phyloP scores from a whole-genome alignment of 1,140 invertebrate genomes.

The Bombus fervidus region DNA sequence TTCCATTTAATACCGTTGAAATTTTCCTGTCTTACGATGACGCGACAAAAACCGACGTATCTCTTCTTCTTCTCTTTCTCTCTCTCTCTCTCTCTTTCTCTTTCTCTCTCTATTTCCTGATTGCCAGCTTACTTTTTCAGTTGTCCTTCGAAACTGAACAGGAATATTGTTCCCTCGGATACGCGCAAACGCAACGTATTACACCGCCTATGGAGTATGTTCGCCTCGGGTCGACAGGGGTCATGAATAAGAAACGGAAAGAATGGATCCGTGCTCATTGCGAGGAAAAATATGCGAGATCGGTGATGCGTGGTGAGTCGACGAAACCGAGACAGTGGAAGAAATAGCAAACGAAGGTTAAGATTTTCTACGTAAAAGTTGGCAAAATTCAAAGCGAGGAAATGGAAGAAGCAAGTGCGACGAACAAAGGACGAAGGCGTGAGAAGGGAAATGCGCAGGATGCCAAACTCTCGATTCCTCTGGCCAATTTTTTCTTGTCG shows the following conservation, averaged over 20 bases:
- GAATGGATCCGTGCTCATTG: slow-evolving; percentile 43
- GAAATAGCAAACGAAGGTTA: neutral
- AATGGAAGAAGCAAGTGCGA: neutral
- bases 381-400: neutral
- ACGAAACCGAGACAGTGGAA: neutral
- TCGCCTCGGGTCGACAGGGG: slow-evolving; percentile 6
- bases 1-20: slow-evolving; percentile 49
- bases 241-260: slow-evolving; percentile 29
- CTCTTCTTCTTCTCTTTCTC: neutral
- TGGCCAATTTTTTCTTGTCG: neutral
- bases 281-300: slow-evolving; percentile 24
- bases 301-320: neutral
- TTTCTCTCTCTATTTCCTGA: neutral
- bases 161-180: slow-evolving; percentile 20
- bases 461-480: slow-evolving; percentile 25
- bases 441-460: neutral
- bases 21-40: slow-evolving; percentile 13
- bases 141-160: slow-evolving; percentile 1
- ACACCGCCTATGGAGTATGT: neutral
- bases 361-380: too few relatives aligned
- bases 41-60: neutral
- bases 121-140: too few relatives aligned
- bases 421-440: neutral
- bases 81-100: too few relatives aligned
- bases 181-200: neutral